phyloP scores from a whole-genome alignment of 2,113 vertebrate genomes.

The Gymnorhina tibicen region DNA sequence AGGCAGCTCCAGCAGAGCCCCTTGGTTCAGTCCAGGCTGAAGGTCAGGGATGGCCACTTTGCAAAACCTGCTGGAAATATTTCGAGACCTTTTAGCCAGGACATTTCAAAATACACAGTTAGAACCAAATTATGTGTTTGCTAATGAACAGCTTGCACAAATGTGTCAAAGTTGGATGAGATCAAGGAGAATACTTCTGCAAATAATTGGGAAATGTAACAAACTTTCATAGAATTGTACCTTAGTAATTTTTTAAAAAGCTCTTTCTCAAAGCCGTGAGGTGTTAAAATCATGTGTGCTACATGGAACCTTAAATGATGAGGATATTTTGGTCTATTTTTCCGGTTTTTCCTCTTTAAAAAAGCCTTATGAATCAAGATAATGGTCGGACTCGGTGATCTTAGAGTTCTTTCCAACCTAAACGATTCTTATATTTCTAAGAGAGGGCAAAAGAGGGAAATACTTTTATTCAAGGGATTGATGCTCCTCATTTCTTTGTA shows the following conservation, averaged over 20 bases:
- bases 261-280: not conserved
- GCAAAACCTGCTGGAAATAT: not conserved
- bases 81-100: not conserved
- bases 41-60: not conserved
- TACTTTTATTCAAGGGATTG: constrained; percentile 1
- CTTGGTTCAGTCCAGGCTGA: not conserved
- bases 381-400: rapidly evolving
- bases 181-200: not conserved
- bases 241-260: not conserved
- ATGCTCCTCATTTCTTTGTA: not conserved
- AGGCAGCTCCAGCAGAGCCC: not conserved
- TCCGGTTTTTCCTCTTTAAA: not conserved
- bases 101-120: not conserved
- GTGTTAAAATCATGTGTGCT: not conserved
- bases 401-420: not conserved
- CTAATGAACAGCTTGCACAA: not conserved
- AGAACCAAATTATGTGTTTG: not conserved
- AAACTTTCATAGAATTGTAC: not conserved
- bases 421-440: not conserved
- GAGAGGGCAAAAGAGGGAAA: not conserved
- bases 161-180: not conserved
- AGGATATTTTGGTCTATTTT: not conserved
- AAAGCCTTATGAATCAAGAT: not conserved
- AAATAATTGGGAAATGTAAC: not conserved
- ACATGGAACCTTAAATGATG: not conserved